Conservation (phyloP, 2,113 vertebrate species). For the Cinclus mexicanus region DNA sequence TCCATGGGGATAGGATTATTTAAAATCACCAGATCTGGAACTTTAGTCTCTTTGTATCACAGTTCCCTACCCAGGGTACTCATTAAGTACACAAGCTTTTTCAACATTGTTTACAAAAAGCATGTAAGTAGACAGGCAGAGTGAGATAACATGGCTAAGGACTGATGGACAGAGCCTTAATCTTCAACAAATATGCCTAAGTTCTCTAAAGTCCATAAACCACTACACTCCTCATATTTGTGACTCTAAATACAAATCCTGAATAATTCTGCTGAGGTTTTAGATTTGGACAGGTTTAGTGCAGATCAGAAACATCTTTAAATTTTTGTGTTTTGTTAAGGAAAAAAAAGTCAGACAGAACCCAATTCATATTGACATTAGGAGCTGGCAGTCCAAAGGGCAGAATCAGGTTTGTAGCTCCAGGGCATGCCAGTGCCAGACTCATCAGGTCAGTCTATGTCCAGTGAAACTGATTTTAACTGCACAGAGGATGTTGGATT, state of each 20-base stretch:
- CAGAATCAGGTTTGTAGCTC: neutral
- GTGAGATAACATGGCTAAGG: neutral
- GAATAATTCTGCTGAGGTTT: neutral
- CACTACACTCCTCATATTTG: neutral
- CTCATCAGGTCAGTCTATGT: neutral
- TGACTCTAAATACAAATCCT: neutral
- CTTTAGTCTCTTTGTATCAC: neutral
- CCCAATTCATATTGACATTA: constrained; percentile 17
- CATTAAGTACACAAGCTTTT: neutral
- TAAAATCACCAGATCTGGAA: neutral
- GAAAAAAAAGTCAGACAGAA: neutral
- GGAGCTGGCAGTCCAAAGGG: neutral
- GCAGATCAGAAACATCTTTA: neutral
- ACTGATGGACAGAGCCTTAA: neutral
- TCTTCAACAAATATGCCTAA: neutral
- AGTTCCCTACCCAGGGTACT: neutral
- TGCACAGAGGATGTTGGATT: neutral
- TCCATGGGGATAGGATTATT: neutral
- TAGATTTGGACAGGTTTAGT: neutral
- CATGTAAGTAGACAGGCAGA: neutral
- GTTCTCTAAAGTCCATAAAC: neutral
- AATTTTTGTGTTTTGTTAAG: neutral
- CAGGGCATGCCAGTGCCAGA: neutral
- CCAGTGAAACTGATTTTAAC: neutral
- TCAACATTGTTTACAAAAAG: neutral